Evolutionary conservation across 92 coral and sea anemone species (phyloP).

Genomic region (Porites cylindrica): DNA sequence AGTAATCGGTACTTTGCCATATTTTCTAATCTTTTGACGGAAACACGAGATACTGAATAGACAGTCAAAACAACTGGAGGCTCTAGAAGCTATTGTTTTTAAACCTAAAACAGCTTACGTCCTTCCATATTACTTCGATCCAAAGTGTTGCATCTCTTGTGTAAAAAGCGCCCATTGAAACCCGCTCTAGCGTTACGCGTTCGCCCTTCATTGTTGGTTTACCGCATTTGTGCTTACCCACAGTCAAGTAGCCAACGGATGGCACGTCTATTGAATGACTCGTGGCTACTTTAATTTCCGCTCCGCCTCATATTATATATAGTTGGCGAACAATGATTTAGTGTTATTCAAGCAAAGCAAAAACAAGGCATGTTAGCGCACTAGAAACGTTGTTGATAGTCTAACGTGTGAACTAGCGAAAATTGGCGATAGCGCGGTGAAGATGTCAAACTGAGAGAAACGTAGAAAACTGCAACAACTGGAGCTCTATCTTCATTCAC

Average conservation of each 20-base stretch:
- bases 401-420: no score
- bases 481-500: no score
- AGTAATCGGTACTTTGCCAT: no score
- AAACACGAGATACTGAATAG: background rate
- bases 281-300: slow-evolving; percentile 1
- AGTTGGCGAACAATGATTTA: background rate
- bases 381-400: background rate
- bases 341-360: background rate
- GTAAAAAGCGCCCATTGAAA: background rate
- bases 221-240: background rate
- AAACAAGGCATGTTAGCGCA: background rate
- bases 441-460: no score
- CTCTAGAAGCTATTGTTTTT: background rate
- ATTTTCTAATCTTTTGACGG: no score
- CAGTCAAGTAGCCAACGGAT: background rate
- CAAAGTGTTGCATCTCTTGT: background rate
- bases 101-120: background rate
- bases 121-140: background rate
- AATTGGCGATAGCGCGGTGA: no score
- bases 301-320: background rate
- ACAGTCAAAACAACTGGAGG: slow-evolving; percentile 10
- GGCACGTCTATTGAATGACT: slow-evolving; percentile 2
- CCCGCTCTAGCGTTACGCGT: background rate
- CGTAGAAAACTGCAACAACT: no score
- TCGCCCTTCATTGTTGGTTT: background rate